Conservation (phyloP, 2,888 invertebrate genomes). For the Frankliniella intonsa region DNA sequence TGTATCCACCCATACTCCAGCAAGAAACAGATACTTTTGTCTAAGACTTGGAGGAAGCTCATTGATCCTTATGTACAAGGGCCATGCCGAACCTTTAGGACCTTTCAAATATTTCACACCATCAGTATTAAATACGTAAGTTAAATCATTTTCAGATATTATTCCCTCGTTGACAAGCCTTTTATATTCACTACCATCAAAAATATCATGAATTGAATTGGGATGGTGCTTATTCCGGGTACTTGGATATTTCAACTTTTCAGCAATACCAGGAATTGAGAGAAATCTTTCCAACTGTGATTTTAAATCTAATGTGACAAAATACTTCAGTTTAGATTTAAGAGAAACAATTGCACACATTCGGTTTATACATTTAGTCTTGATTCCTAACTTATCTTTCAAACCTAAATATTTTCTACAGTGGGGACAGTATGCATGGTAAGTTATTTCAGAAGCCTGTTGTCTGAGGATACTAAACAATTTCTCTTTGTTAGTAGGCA, state of each 20-base stretch:
- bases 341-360: neutral
- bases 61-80: neutral
- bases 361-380: neutral
- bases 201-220: neutral
- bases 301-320: neutral
- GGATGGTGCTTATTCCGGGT: neutral
- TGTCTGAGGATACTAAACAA: neutral
- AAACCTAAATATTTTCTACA: neutral
- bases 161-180: neutral
- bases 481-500: neutral
- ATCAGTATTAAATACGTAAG: neutral
- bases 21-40: neutral
- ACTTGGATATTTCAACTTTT: neutral
- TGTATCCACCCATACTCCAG: neutral
- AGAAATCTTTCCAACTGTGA: neutral
- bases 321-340: neutral
- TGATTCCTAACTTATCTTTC: neutral
- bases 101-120: neutral
- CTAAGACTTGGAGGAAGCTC: neutral
- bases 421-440: neutral
- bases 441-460: neutral
- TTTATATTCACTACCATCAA: neutral
- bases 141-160: neutral
- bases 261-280: neutral
- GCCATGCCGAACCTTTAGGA: neutral